Conservation (phyloP, 2,113 vertebrate species). For the Barnardius zonarius region DNA sequence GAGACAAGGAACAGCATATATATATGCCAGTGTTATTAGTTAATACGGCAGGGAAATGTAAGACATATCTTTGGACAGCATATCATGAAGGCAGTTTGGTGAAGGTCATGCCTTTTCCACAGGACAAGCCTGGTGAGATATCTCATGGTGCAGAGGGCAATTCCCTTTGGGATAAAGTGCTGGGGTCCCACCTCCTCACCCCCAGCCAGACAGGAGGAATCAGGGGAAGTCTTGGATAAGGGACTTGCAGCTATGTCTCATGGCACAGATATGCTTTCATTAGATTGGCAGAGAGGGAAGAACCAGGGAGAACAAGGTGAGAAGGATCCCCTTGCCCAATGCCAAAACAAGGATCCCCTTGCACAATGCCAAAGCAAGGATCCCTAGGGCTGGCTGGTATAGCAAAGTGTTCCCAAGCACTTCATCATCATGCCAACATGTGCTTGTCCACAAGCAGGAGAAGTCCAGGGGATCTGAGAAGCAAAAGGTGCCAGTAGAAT, state of each 20-base stretch:
- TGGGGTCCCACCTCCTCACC: neutral
- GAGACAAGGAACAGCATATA: neutral
- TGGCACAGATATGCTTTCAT: neutral
- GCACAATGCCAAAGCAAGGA: neutral
- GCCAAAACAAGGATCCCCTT: neutral
- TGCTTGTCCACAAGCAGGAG: neutral
- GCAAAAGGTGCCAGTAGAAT: neutral
- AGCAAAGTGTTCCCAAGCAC: neutral
- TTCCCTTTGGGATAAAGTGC: neutral
- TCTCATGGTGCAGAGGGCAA: neutral
- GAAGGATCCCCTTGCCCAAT: accelerated
- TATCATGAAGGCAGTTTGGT: neutral
- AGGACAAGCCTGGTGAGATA: neutral
- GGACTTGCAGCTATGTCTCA: neutral
- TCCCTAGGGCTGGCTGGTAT: neutral
- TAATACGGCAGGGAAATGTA: neutral
- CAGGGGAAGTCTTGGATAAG: neutral
- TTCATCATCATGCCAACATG: accelerated
- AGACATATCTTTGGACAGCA: accelerated
- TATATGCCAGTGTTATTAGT: neutral
- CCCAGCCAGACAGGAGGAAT: neutral
- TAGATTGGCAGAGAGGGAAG: neutral
- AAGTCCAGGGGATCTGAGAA: neutral
- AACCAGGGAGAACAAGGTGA: neutral
- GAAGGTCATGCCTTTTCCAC: neutral